Evolutionary conservation across 2,797 vertebrate genomes (phyloP), one percentile per base, ranked within the genome.

Genomic region (Sciurus vulgaris): DNA sequence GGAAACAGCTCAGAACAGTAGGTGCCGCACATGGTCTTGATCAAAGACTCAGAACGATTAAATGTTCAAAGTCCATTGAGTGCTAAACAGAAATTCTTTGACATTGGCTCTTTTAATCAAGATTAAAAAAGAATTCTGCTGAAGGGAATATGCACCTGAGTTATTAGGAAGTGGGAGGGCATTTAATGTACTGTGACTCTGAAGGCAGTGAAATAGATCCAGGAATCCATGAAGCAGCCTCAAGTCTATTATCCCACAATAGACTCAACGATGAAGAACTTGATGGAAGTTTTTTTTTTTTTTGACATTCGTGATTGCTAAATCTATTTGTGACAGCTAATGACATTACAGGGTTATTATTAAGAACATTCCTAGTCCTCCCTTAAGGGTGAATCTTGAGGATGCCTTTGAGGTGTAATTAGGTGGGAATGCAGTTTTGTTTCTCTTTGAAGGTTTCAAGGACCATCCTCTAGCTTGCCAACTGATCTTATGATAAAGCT

Each of bases 381-480:
- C 67, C 89, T 61, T 30, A 87, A 95, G 86, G 83, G n/a, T 73
- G 69, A 94, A 84, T 95, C 67, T 84, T 95, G 94, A 91, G 54
- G 72, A 73, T 73, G 65, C 59, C 83, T 93, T 93, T 95, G 95
- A 95, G 95, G 79, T 95, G 74, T 97, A 94, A 97, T 97, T 94
- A 96, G 92, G 82, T 91, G 67, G 95, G 90, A 91, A 93, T 56
- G 86, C 17, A 54, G 73, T 85, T 93, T 63, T 44, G 92, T 78
- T 93, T 97, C 86, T 93, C 86, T 96, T 94, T 72, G 95, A 94
- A 97, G 73, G 3, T 93, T 97, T 86, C 89, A 84, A 94, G 79
- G 77, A 35, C 94, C 94, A 85, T 94, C 72, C 56, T 93, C 41
- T 51, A 91, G 87, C 84, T 96, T 96, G 91, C 92, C 94, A 96